Percentiles rank a stretch among this genome's conserved stretches.
These are phyloP conservation scores for Scrobipalpa atriplicella DNA, from an alignment of 2,888 invertebrate species.

Conservation along the genomic window DNA sequence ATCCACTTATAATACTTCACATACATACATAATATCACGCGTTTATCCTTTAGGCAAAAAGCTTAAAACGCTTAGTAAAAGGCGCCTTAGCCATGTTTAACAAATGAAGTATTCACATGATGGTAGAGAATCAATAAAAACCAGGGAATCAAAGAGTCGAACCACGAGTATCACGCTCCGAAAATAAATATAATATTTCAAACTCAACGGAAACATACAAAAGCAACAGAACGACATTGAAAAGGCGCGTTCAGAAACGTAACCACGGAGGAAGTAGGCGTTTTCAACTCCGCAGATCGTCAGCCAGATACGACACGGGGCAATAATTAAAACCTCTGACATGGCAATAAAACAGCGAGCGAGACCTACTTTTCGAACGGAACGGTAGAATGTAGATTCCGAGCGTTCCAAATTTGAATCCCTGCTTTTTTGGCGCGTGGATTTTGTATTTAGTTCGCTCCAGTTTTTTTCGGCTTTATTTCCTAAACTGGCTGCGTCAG, in stretches of 20 bases:
- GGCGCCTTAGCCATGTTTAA: no score
- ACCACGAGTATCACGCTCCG: background rate
- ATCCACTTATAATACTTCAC: no score
- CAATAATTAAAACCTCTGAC: slow-evolving; percentile 64
- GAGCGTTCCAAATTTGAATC: slow-evolving; percentile 27
- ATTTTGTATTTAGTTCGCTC: slow-evolving; percentile 19
- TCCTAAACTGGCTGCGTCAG: background rate
- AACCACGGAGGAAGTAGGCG: slow-evolving; percentile 60
- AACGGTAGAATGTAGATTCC: slow-evolving; percentile 28
- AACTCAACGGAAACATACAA: slow-evolving; percentile 21
- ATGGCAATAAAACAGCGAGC: slow-evolving; percentile 50
- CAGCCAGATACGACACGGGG: slow-evolving; percentile 44
- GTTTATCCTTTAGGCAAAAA: no score
- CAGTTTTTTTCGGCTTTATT: slow-evolving; percentile 1
- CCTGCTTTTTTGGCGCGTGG: slow-evolving; percentile 27
- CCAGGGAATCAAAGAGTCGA: background rate
- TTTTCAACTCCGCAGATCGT: slow-evolving; percentile 51
- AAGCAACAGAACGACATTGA: slow-evolving; percentile 33
- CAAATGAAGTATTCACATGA: no score
- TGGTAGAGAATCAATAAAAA: no score
- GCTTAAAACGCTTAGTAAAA: no score
- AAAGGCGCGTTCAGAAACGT: slow-evolving; percentile 47
- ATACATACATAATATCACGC: no score
- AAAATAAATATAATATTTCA: slow-evolving; percentile 10
- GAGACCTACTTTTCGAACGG: slow-evolving; percentile 36